Percentiles rank a stretch among this genome's conserved stretches.
These are phyloP conservation scores for Drosophila pseudoananassae DNA, from an alignment of 1,140 invertebrate species.

Conservation along the genomic window DNA sequence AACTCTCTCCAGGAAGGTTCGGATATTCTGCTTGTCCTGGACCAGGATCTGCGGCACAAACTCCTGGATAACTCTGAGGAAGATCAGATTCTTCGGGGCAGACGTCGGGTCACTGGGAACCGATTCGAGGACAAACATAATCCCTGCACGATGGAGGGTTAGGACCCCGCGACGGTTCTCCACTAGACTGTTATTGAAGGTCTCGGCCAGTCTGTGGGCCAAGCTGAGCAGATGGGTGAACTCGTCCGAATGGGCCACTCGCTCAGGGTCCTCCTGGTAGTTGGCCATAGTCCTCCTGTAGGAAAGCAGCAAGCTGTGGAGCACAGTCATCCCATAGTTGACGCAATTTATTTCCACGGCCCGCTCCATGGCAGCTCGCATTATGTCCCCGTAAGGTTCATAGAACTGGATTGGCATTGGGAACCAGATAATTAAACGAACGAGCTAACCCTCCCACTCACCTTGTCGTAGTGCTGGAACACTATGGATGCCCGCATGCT, in stretches of 20 bases:
- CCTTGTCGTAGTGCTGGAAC: constrained; percentile 45
- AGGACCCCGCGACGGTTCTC: constrained; percentile 24
- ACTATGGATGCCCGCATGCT: constrained; percentile 41
- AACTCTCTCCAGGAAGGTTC: constrained; percentile 17
- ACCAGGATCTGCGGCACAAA: constrained; percentile 54
- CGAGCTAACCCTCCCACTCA: not conserved
- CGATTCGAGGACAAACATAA: constrained; percentile 37
- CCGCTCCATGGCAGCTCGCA: constrained; percentile 48
- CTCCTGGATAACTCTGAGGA: constrained; percentile 36
- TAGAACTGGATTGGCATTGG: constrained; percentile 15
- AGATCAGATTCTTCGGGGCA: constrained; percentile 35
- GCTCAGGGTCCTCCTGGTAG: not conserved
- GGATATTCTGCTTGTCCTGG: constrained; percentile 40
- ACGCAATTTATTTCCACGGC: constrained; percentile 28
- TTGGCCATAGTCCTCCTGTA: constrained; percentile 18
- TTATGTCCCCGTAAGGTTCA: constrained; percentile 41
- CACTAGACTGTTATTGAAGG: constrained; percentile 15
- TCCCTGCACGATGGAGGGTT: constrained; percentile 47
- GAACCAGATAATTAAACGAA: not conserved
- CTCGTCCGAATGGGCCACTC: constrained; percentile 6
- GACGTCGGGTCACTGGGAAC: not conserved
- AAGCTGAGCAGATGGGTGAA: constrained; percentile 34
- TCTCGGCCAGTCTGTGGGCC: constrained; percentile 29
- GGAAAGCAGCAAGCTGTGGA: constrained; percentile 45
- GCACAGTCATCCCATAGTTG: constrained; percentile 60